phyloP scores from a whole-genome alignment of 2,888 invertebrate species.

The Synanthedon tipuliformis region DNA sequence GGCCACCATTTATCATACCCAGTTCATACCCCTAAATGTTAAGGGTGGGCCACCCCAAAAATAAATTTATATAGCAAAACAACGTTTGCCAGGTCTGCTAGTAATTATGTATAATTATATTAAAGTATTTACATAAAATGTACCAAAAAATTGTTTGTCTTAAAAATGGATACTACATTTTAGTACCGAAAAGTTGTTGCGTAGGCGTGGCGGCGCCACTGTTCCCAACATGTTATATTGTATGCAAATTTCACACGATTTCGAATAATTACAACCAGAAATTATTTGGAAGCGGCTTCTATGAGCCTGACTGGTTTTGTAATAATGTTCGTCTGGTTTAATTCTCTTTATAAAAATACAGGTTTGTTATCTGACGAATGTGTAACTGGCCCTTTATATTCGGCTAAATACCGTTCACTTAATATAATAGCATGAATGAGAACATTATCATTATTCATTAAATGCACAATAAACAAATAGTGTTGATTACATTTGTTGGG shows the following conservation, averaged over 20 bases:
- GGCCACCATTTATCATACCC: too few relatives aligned
- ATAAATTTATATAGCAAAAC: too few relatives aligned
- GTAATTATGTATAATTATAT: too few relatives aligned
- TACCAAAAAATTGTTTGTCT: not conserved
- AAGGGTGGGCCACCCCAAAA: too few relatives aligned
- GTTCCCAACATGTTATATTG: slow-evolving; percentile 45
- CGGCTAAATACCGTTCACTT: slow-evolving; percentile 6
- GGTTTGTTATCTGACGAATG: slow-evolving; percentile 12
- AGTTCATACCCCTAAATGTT: too few relatives aligned
- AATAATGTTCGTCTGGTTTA: slow-evolving; percentile 14
- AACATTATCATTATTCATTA: slow-evolving; percentile 3
- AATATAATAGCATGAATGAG: slow-evolving; percentile 2
- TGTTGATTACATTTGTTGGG: not conserved
- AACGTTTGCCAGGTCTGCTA: too few relatives aligned
- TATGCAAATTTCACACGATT: slow-evolving; percentile 51
- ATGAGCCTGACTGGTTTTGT: slow-evolving; percentile 35
- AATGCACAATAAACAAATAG: not conserved
- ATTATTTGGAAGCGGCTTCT: slow-evolving; percentile 42
- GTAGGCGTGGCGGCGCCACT: slow-evolving; percentile 48
- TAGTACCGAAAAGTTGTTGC: slow-evolving; percentile 13
- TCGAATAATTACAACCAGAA: slow-evolving; percentile 53
- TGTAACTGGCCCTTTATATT: slow-evolving; percentile 6
- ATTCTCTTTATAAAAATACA: slow-evolving; percentile 15
- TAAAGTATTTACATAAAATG: too few relatives aligned
- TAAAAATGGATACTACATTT: slow-evolving; percentile 1